These are phyloP conservation scores for Archaeoteleia sp. DNA, from an alignment of 2,888 invertebrate genomes.

Conservation along the genomic window DNA sequence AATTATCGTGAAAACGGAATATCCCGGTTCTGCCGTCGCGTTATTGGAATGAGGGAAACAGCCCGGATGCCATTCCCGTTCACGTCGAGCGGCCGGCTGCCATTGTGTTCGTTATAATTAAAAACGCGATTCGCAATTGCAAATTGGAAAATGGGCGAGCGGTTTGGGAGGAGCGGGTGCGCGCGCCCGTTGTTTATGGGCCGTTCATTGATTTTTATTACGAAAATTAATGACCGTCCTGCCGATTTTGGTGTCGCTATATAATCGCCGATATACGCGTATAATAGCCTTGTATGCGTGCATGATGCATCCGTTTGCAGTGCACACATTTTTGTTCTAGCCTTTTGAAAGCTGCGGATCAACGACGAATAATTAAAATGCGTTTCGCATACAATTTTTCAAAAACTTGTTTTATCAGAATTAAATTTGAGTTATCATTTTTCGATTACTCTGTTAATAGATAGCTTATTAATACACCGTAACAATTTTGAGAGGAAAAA, in stretches of 20 bases:
- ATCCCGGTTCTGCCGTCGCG: conserved; percentile 64
- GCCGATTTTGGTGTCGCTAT: conserved; percentile 68
- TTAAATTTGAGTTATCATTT: no score
- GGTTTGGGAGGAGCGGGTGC: conserved; percentile 61
- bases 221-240: conserved; percentile 73
- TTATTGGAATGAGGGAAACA: conserved; percentile 57
- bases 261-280: conserved; percentile 62
- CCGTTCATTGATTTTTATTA: conserved; percentile 73
- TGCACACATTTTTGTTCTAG: conserved; percentile 39
- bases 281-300: conserved; percentile 23
- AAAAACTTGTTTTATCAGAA: neutral
- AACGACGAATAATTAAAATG: conserved; percentile 39
- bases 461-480: no score
- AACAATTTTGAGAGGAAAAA: no score
- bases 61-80: conserved; percentile 72
- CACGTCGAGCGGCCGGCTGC: conserved; percentile 62
- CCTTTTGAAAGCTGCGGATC: conserved; percentile 29
- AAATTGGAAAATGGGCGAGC: conserved; percentile 74
- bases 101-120: conserved; percentile 75
- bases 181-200: conserved; percentile 67
- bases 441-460: no score
- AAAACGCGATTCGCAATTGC: conserved; percentile 75
- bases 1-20: conserved; percentile 73
- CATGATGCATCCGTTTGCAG: conserved; percentile 17
- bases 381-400: conserved; percentile 35